phyloP scores from a whole-genome alignment of 1,140 invertebrate genomes.

The Hylaeus volcanicus region DNA sequence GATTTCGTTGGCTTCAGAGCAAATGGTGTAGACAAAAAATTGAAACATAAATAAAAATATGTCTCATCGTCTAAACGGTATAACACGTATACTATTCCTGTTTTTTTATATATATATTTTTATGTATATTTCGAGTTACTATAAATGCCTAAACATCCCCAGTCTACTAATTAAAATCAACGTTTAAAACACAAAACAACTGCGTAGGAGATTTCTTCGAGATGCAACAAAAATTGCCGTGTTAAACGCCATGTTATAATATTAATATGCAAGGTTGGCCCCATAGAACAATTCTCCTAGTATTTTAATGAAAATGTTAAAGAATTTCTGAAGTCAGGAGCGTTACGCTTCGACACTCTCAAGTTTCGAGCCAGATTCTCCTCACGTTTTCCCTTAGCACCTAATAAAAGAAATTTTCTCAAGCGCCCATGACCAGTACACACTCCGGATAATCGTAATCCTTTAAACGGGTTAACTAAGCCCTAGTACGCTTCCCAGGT shows the following conservation, averaged over 20 bases:
- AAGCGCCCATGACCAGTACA: conserved; percentile 25
- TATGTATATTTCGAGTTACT: too few species aligned
- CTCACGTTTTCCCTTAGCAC: conserved; percentile 37
- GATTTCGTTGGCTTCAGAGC: too few species aligned
- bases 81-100: too few species aligned
- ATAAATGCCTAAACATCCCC: too few species aligned
- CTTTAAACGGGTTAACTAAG: conserved; percentile 9
- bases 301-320: not conserved
- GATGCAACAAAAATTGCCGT: not conserved
- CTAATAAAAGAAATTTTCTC: conserved; percentile 44
- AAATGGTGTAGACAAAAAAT: too few species aligned
- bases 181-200: too few species aligned
- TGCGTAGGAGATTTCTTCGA: not conserved
- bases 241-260: not conserved
- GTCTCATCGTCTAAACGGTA: too few species aligned
- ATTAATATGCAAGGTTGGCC: not conserved
- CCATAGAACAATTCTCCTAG: not conserved
- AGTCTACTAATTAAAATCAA: too few species aligned
- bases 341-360: not conserved
- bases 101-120: too few species aligned
- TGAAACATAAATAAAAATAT: too few species aligned
- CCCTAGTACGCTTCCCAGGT: not conserved
- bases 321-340: not conserved
- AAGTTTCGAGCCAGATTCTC: conserved; percentile 9
- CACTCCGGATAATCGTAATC: conserved; percentile 36